Evolutionary conservation across 1,140 invertebrate species (phyloP), one percentile per base, ranked within the genome.

Genomic region (Macrobrachium nipponense): DNA sequence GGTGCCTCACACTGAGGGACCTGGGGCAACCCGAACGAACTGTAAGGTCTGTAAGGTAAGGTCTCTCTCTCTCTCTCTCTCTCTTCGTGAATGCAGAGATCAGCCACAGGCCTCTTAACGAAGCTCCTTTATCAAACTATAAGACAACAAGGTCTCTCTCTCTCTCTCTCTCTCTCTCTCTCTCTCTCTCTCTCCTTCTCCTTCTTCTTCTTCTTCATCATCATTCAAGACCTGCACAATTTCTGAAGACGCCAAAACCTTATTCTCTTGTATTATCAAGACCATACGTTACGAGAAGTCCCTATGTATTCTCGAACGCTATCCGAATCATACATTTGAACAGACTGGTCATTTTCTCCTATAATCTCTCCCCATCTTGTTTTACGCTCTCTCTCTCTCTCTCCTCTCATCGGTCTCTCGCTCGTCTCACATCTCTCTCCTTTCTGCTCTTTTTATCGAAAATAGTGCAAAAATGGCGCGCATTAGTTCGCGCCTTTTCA

Each of bases 401-500:
- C 23, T 27, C 64, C 64, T 66, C 64, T 66, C 64, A n/a, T 27
- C 64, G 5, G 5, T 20, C 64, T 27, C 23, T 20, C 64, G 4
- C 18, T 66, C 64, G n/a, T 66, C 68, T 15, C 36, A 8, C 68
- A n/a, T 6, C 23, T 23, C 68, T 43, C 68, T 43, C 23, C 68
- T 43, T 20, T 51, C 51, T 12, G n/a, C 23, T 70, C 68, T 23
- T 70, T 70, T 36, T 36, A 36, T 36, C 27, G 27, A 4, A 36
- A 36, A 36, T 36, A 36, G 27, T 23, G 17, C 23, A 70, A 27
- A 23, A 70, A 70, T 70, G 27, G 23, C 27, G 68, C 68, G 27
- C 27, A 70, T 23, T 70, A 70, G 23, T n/a, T 70, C 20, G 23
- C 36, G n/a, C n/a, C 68, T 36, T 70, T 66, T 70, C 23, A 70